phyloP scores from a whole-genome alignment of 53 echinoderm and acorn worm species.

The Echinometra lucunter region DNA sequence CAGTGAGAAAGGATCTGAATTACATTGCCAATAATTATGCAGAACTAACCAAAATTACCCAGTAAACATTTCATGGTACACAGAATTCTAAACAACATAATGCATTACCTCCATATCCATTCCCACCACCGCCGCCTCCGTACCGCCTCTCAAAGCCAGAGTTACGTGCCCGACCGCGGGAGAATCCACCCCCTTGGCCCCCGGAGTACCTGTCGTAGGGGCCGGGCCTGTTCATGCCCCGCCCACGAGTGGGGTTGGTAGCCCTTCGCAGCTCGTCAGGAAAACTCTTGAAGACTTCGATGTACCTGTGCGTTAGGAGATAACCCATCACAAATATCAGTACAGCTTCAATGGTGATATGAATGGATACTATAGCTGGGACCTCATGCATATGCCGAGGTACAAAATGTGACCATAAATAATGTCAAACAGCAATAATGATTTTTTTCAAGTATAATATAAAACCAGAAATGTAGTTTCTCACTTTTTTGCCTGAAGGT shows the following conservation, averaged over 20 bases:
- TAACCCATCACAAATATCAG: slow-evolving; percentile 2
- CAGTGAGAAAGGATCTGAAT: too few relatives aligned
- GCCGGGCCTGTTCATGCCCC: slow-evolving; percentile 84
- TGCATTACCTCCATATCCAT: neutral
- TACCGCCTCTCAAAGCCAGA: slow-evolving; percentile 96
- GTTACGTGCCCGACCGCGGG: slow-evolving; percentile 64
- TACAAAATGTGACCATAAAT: neutral
- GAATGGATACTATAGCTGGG: neutral
- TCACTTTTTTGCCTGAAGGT: too few relatives aligned
- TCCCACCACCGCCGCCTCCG: slow-evolving; percentile 78
- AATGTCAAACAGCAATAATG: too few relatives aligned
- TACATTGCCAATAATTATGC: too few relatives aligned
- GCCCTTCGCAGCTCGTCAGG: slow-evolving; percentile 79
- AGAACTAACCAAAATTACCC: too few relatives aligned
- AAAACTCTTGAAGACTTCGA: slow-evolving; percentile 95
- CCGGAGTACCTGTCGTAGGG: slow-evolving; percentile 88
- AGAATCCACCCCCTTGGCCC: slow-evolving; percentile 72
- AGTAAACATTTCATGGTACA: neutral
- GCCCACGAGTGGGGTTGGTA: slow-evolving; percentile 56
- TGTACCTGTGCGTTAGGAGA: slow-evolving; percentile 75
- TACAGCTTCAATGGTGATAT: neutral
- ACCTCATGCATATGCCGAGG: too few relatives aligned
- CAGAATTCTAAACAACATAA: neutral
- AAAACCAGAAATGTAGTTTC: too few relatives aligned
- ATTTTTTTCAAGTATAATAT: too few relatives aligned